Percentiles rank a stretch among this genome's conserved stretches.
phyloP scores from a whole-genome alignment of 2,888 invertebrate species.

The Eupithecia inturbata region DNA sequence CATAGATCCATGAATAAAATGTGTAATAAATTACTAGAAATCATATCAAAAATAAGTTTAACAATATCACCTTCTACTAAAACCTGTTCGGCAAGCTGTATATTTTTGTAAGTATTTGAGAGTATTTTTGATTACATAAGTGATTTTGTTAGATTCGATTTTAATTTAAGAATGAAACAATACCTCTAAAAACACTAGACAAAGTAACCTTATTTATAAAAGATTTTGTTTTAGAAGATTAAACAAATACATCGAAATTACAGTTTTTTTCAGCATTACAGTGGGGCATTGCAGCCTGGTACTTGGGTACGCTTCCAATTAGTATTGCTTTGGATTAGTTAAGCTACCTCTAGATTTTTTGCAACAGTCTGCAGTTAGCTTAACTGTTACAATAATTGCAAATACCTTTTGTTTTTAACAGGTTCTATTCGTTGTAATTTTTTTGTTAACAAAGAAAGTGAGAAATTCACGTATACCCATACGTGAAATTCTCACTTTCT shows the following conservation, averaged over 20 bases:
- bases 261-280: not conserved
- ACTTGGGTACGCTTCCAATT: not conserved
- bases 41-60: not conserved
- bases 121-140: not conserved
- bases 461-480: too few relatives aligned
- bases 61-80: not conserved
- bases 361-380: not conserved
- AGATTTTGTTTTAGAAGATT: not conserved
- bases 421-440: not conserved
- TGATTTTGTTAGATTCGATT: not conserved
- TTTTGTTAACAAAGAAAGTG: too few relatives aligned
- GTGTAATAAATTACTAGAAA: not conserved
- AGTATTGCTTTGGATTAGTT: too few relatives aligned
- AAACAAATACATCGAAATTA: not conserved
- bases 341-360: not conserved
- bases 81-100: not conserved
- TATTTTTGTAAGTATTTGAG: not conserved
- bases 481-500: too few relatives aligned
- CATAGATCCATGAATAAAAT: not conserved
- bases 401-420: not conserved
- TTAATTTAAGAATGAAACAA: not conserved
- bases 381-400: not conserved
- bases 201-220: too few relatives aligned
- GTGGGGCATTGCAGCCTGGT: not conserved
- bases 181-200: not conserved